Base-by-base conservation (phyloP, 2,797 vertebrate genomes). In the Tokudaia tokunoshimensis region DNA sequence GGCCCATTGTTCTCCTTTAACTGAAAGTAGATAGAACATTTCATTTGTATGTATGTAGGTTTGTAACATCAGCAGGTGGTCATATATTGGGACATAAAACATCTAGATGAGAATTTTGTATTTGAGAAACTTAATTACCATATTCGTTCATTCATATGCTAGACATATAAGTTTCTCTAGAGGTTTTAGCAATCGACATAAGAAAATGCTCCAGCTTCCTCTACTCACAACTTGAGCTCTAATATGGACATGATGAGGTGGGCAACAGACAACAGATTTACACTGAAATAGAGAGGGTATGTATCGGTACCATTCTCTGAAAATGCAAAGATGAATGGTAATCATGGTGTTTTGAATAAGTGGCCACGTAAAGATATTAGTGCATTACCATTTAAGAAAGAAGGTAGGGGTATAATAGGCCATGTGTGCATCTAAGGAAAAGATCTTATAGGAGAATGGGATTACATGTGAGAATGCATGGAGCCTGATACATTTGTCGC, bases 131-230 rank as follows among this genome's bases (percentile, higher is more conserved):
- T 84, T 84, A 22, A 61, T 89, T 72, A 41, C 47, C 52, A 1
- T 74, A 41, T 81, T 93, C 91, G 31, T 72, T 95, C 79, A 37
- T 61, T 82, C 76, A 80, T 47, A 26, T 83, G 14, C 12, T 2
- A 81, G n/a, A 26, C 14, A 84, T 37, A 17, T 88, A 67, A 79
- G 22, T 90, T 88, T 17, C 86, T 78, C 34, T 93, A 93, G 74
- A 86, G 0, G 34, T 94, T 72, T 59, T 9, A 65, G 20, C 24
- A 67, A 29, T 85, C 70, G 44, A 67, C 22, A 29, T 47, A 67
- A 6, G 72, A 78, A 26, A 81, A 19, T 78, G 1, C 6, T 93
- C 15, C 59, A 91, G 87, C 50, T 93, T 34, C 15, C 15, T 91
- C 1, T 10, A 10, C 80, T 63, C 41, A 37, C 5, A 3, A 17